Percentiles rank a stretch among this genome's conserved stretches.
Evolutionary conservation across 92 coral and sea anemone species (phyloP).

Genomic region (Zoanthus sansibaricus): DNA sequence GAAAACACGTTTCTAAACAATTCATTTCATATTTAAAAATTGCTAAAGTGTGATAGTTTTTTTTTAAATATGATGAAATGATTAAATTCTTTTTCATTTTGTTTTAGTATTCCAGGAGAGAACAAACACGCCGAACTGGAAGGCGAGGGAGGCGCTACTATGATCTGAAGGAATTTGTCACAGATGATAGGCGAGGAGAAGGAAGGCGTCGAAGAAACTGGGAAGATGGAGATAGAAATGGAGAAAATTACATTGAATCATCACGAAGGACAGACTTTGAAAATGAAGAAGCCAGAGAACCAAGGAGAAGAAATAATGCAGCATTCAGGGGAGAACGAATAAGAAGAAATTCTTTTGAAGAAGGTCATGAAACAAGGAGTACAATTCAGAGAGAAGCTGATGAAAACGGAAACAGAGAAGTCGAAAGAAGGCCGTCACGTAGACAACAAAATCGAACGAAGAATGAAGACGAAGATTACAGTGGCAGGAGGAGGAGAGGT

Average conservation of each 20-base stretch:
- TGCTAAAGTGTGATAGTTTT: too few species aligned
- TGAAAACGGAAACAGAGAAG: slow-evolving; percentile 26
- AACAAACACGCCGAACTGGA: slow-evolving; percentile 69
- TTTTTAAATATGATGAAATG: not conserved
- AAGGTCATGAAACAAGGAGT: not conserved
- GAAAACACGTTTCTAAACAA: too few species aligned
- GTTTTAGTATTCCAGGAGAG: slow-evolving; percentile 49
- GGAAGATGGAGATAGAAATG: slow-evolving; percentile 20
- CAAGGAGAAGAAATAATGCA: slow-evolving; percentile 12
- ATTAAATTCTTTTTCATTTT: not conserved
- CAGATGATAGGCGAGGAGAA: slow-evolving; percentile 55
- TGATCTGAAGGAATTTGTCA: slow-evolving; percentile 77
- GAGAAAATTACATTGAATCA: not conserved
- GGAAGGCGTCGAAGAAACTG: slow-evolving; percentile 35
- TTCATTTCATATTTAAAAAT: too few species aligned
- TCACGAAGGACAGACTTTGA: not conserved
- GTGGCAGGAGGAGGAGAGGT: slow-evolving; percentile 12
- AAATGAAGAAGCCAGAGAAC: slow-evolving; percentile 26
- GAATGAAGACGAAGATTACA: slow-evolving; percentile 11
- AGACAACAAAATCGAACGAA: slow-evolving; percentile 19
- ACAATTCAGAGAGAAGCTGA: slow-evolving; percentile 13
- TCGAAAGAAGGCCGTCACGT: not conserved
- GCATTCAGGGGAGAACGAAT: slow-evolving; percentile 24
- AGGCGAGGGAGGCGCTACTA: slow-evolving; percentile 73
- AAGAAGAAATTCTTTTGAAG: slow-evolving; percentile 5